phyloP scores from a whole-genome alignment of 2,797 vertebrate species.

The Hydrocynus forskahlii region DNA sequence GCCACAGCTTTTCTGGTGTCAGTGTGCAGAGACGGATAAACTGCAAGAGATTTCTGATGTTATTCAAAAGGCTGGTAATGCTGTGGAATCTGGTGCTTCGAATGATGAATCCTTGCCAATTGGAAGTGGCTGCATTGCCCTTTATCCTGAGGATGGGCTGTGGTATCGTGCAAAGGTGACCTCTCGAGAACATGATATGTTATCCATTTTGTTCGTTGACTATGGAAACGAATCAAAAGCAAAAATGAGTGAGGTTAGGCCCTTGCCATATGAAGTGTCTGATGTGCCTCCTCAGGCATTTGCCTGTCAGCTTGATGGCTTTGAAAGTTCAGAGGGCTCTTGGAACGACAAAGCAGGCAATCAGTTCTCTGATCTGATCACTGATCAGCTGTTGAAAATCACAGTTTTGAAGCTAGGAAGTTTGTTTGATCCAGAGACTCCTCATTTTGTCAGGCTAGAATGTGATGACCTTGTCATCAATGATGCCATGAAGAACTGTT shows the following conservation, averaged over 20 bases:
- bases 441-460: slow-evolving; percentile 78
- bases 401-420: slow-evolving; percentile 71
- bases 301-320: slow-evolving; percentile 86
- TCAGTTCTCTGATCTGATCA: slow-evolving; percentile 74
- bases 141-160: slow-evolving; percentile 78
- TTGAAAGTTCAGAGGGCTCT: slow-evolving; percentile 73
- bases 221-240: slow-evolving; percentile 85
- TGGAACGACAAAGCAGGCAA: slow-evolving; percentile 80
- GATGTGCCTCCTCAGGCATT: slow-evolving; percentile 83
- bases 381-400: slow-evolving; percentile 78
- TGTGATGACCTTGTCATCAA: slow-evolving; percentile 79
- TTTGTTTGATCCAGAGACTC: slow-evolving; percentile 58
- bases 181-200: slow-evolving; percentile 56
- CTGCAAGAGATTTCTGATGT: slow-evolving; percentile 74
- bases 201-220: slow-evolving; percentile 85
- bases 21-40: slow-evolving; percentile 70
- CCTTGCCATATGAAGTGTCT: slow-evolving; percentile 76
- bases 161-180: slow-evolving; percentile 87
- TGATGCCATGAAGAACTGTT: slow-evolving; percentile 79
- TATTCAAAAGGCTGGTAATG: slow-evolving; percentile 72
- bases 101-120: slow-evolving; percentile 58
- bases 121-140: slow-evolving; percentile 82
- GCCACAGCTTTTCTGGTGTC: slow-evolving; percentile 89
- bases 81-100: slow-evolving; percentile 31
- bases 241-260: slow-evolving; percentile 70